Evolutionary conservation across 1,140 invertebrate genomes (phyloP).

Genomic region (Palaemon carinicauda): DNA sequence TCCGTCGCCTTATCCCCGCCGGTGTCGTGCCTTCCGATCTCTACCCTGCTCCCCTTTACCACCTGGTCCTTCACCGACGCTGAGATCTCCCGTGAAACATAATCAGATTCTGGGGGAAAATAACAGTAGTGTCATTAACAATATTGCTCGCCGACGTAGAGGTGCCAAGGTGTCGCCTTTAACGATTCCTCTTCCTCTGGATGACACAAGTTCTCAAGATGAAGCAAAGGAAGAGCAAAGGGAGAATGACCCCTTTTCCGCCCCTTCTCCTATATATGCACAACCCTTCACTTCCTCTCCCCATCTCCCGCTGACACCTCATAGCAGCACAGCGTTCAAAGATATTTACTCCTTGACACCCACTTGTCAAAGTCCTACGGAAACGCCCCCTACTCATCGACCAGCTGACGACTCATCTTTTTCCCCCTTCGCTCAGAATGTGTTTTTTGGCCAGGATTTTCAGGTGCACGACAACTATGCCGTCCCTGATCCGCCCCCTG

Average conservation of each 20-base stretch:
- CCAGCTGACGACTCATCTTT: neutral
- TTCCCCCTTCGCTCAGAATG: neutral
- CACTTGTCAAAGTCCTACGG: constrained; percentile 12
- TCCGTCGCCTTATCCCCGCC: constrained; percentile 32
- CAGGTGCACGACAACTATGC: neutral
- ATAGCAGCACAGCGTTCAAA: constrained; percentile 19
- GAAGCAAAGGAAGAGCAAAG: neutral
- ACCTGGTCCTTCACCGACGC: neutral
- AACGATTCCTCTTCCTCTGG: neutral
- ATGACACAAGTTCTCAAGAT: neutral
- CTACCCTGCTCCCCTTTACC: constrained; percentile 11
- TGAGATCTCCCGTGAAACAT: too few relatives aligned
- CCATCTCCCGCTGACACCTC: neutral
- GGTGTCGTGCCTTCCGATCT: constrained; percentile 34
- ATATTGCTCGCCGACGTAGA: constrained; percentile 32
- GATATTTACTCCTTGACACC: constrained; percentile 41
- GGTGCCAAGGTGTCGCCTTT: neutral
- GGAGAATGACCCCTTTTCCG: neutral
- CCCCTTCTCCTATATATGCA: constrained; percentile 30
- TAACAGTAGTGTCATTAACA: neutral
- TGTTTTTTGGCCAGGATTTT: constrained; percentile 41
- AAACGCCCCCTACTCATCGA: neutral
- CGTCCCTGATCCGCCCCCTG: neutral
- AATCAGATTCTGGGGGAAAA: too few relatives aligned
- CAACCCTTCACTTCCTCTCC: constrained; percentile 26